Percentiles rank a stretch among this genome's conserved stretches.
These are phyloP conservation scores for Abramis brama DNA, from an alignment of 2,113 vertebrate genomes.

Conservation along the genomic window DNA sequence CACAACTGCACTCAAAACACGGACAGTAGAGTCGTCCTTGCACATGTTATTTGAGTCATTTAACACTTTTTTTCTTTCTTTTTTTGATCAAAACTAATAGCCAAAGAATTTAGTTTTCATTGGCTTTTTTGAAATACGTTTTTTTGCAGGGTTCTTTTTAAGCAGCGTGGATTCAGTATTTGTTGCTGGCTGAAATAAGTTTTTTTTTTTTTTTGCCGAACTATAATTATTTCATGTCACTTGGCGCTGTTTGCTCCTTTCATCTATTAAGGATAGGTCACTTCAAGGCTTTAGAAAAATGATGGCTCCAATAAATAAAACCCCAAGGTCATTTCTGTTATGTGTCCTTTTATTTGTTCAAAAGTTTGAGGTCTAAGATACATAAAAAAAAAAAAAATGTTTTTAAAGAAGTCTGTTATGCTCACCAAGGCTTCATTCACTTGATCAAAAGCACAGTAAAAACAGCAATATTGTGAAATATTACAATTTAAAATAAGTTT, in stretches of 20 bases:
- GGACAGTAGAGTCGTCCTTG: not conserved
- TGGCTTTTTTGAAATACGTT: not conserved
- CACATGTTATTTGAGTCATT: constrained; percentile 3
- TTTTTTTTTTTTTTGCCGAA: not conserved
- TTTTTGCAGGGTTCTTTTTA: not conserved
- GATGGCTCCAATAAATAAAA: not conserved
- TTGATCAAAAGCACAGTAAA: too few relatives aligned
- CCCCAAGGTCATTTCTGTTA: not conserved
- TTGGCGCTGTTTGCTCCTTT: not conserved
- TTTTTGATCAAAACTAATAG: not conserved
- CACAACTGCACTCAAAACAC: not conserved
- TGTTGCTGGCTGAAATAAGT: not conserved
- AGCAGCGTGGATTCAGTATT: not conserved
- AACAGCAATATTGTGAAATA: too few relatives aligned
- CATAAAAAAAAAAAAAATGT: not conserved
- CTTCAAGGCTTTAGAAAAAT: not conserved
- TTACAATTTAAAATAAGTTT: too few relatives aligned
- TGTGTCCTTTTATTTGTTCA: not conserved
- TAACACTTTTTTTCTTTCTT: not conserved
- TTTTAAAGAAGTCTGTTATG: not conserved
- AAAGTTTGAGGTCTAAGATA: not conserved
- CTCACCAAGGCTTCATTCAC: too few relatives aligned
- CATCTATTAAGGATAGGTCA: not conserved
- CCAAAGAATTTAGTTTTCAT: not conserved
- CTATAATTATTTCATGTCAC: not conserved